Conservation (phyloP, 1,140 invertebrate genomes). For the Tribolium castaneum region DNA sequence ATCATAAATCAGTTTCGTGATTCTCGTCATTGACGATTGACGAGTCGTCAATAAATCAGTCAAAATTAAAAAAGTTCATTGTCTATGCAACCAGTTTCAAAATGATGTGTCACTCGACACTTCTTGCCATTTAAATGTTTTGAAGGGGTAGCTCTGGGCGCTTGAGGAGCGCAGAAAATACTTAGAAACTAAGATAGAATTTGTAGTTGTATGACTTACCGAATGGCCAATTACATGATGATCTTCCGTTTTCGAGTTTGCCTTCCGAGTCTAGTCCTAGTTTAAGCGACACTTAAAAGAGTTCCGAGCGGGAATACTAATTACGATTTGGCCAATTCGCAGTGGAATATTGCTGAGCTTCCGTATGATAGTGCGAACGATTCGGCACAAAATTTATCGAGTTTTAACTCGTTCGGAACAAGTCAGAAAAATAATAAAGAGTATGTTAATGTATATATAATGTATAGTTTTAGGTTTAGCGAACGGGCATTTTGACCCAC, state of each 20-base stretch:
- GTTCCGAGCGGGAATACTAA: conserved; percentile 49
- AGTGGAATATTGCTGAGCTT: conserved; percentile 55
- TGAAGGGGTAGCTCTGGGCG: too few relatives aligned
- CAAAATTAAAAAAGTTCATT: too few relatives aligned
- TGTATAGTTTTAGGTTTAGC: background rate
- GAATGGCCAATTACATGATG: conserved; percentile 40
- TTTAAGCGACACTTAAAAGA: conserved; percentile 53
- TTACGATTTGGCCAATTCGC: conserved; percentile 54
- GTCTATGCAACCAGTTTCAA: too few relatives aligned
- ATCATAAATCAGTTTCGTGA: too few relatives aligned
- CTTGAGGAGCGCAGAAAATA: too few relatives aligned
- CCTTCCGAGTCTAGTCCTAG: conserved; percentile 50
- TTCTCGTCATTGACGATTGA: too few relatives aligned
- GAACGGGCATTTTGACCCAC: background rate
- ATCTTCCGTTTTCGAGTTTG: conserved; percentile 52
- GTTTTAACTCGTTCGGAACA: conserved; percentile 51
- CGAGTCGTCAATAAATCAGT: too few relatives aligned
- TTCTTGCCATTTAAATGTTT: too few relatives aligned
- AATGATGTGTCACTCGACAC: too few relatives aligned
- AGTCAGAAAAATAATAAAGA: conserved; percentile 49
- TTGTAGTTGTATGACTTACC: conserved; percentile 50
- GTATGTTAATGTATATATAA: conserved; percentile 49
- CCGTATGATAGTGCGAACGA: conserved; percentile 44
- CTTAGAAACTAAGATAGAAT: too few relatives aligned
- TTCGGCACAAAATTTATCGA: background rate